Conservation (phyloP, 2,888 invertebrate genomes). For the Epicampocera succincta region DNA sequence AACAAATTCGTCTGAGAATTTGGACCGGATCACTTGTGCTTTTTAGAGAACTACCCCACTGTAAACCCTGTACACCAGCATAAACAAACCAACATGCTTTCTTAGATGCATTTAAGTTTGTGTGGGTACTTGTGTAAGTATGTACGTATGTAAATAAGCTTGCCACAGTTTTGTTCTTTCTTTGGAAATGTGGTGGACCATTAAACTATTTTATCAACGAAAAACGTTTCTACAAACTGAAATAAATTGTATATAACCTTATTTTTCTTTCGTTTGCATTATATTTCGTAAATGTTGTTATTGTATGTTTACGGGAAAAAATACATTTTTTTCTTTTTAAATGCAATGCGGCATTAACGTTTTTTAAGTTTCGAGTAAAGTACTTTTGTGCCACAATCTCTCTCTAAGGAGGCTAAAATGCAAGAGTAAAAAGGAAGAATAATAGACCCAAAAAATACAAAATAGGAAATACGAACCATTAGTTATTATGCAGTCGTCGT, state of each 20-base stretch:
- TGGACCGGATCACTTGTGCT: too few species aligned
- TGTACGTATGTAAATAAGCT: neutral
- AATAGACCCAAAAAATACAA: slow-evolving; percentile 41
- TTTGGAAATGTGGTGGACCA: slow-evolving; percentile 41
- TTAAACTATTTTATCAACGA: slow-evolving; percentile 42
- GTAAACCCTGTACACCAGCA: too few species aligned
- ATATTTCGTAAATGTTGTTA: neutral
- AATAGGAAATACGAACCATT: slow-evolving; percentile 56
- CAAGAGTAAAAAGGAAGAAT: slow-evolving; percentile 9
- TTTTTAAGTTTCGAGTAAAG: slow-evolving; percentile 44
- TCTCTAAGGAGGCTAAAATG: slow-evolving; percentile 37
- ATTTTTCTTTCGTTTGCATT: slow-evolving; percentile 31
- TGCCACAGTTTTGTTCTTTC: neutral
- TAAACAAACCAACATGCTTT: too few species aligned
- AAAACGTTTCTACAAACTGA: slow-evolving; percentile 18
- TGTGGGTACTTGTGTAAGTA: neutral
- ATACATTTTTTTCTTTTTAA: slow-evolving; percentile 5
- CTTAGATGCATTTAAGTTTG: neutral
- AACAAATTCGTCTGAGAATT: too few species aligned
- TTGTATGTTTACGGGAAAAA: slow-evolving; percentile 18
- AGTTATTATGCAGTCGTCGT: slow-evolving; percentile 57
- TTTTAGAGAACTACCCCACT: too few species aligned
- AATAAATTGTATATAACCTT: slow-evolving; percentile 23
- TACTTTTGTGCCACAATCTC: slow-evolving; percentile 31
- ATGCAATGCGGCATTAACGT: slow-evolving; percentile 64